Evolutionary conservation across 2,797 vertebrate genomes (phyloP).

Genomic region (Falco peregrinus): DNA sequence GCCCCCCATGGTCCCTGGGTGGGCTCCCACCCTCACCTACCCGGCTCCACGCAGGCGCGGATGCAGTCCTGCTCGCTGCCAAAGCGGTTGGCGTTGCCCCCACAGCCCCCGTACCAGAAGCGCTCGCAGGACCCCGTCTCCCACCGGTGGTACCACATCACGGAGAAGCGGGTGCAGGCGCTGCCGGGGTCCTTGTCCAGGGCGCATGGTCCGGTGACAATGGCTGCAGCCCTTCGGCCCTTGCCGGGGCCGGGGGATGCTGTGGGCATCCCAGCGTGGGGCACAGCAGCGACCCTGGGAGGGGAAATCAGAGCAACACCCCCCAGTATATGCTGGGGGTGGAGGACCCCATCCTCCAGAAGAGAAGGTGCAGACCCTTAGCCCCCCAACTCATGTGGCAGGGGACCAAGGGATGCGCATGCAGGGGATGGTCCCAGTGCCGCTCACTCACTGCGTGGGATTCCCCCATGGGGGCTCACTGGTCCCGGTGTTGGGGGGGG

Average conservation of each 20-base stretch:
- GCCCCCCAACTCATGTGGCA: accelerated
- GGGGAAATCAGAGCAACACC: not conserved
- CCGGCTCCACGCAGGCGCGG: not conserved
- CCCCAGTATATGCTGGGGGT: accelerated
- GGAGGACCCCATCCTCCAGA: too few species aligned
- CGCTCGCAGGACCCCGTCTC: slow-evolving; percentile 74
- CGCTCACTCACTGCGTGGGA: not conserved
- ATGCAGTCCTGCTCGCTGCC: slow-evolving; percentile 76
- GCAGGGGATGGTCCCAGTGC: not conserved
- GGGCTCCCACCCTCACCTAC: not conserved
- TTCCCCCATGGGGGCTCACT: accelerated
- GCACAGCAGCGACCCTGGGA: not conserved
- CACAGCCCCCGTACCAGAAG: slow-evolving; percentile 87
- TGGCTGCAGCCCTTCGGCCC: not conserved
- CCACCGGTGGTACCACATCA: slow-evolving; percentile 80
- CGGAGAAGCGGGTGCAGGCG: slow-evolving; percentile 77
- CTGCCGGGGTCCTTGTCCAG: slow-evolving; percentile 78
- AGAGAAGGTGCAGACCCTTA: not conserved
- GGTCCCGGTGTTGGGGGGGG: accelerated
- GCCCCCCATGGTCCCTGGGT: accelerated
- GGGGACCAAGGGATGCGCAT: not conserved
- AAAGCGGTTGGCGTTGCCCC: slow-evolving; percentile 84
- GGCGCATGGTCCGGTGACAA: slow-evolving; percentile 66
- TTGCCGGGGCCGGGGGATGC: not conserved
- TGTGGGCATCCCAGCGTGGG: accelerated